Evolutionary conservation across 2,888 invertebrate species (phyloP).

Genomic region (Nasonia oneida): DNA sequence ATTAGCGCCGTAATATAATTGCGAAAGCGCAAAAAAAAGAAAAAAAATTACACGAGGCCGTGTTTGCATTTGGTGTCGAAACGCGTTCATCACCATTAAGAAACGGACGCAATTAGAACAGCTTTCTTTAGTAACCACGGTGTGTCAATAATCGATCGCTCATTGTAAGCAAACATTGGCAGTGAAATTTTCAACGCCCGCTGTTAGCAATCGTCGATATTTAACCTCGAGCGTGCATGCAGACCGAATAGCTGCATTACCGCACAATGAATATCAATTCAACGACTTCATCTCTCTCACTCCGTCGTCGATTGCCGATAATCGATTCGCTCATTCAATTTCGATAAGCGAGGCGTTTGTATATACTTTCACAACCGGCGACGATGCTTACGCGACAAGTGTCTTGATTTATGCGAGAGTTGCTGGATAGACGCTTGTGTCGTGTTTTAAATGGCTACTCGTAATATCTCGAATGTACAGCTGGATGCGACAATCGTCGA

Average conservation of each 20-base stretch:
- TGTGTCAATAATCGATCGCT: constrained; percentile 13
- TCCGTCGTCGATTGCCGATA: not conserved
- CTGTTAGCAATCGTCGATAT: not conserved
- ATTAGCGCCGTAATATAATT: constrained; percentile 2
- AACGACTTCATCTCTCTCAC: constrained; percentile 17
- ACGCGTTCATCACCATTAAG: not conserved
- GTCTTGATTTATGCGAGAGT: constrained; percentile 54
- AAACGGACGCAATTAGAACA: constrained; percentile 12
- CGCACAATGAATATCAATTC: constrained; percentile 11
- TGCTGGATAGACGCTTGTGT: constrained; percentile 10
- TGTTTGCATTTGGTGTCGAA: constrained; percentile 4
- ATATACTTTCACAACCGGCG: constrained; percentile 18
- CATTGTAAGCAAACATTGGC: constrained; percentile 11
- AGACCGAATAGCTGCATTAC: not conserved
- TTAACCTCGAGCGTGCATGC: not conserved
- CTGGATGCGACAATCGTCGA: not conserved
- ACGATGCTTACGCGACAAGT: constrained; percentile 52
- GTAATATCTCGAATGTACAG: not conserved
- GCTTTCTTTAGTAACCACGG: not conserved
- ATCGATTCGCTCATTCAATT: constrained; percentile 25
- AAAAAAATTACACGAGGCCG: constrained; percentile 10
- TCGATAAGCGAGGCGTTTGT: constrained; percentile 5
- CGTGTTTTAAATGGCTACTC: constrained; percentile 24
- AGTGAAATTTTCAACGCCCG: constrained; percentile 29
- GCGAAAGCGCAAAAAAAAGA: not conserved